Conservation (phyloP, 1,140 invertebrate genomes). For the Mercenaria mercenaria region DNA sequence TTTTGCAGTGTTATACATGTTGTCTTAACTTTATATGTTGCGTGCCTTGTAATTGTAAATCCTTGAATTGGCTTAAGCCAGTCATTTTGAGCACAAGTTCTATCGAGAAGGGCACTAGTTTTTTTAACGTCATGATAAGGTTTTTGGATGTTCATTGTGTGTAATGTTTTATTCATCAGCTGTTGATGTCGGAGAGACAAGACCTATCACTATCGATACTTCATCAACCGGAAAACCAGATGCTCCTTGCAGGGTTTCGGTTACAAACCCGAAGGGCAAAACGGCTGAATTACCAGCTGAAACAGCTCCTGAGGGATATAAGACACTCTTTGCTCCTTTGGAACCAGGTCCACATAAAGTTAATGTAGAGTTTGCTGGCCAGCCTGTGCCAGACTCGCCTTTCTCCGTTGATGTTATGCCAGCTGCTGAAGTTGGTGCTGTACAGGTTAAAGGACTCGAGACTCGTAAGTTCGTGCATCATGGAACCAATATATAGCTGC, state of each 20-base stretch:
- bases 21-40: slow-evolving; percentile 23
- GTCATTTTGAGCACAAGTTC: too few species aligned
- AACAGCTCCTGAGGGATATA: slow-evolving; percentile 91
- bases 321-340: slow-evolving; percentile 94
- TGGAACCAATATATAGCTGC: slow-evolving; percentile 4
- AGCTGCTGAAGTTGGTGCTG: slow-evolving; percentile 81
- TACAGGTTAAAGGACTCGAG: slow-evolving; percentile 89
- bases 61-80: too few species aligned
- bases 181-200: slow-evolving; percentile 86
- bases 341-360: slow-evolving; percentile 89
- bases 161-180: slow-evolving; percentile 68
- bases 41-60: neutral
- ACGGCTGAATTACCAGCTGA: slow-evolving; percentile 88
- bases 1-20: slow-evolving; percentile 27
- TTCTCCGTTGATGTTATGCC: slow-evolving; percentile 78
- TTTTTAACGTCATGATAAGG: neutral
- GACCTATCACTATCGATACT: slow-evolving; percentile 94
- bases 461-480: slow-evolving; percentile 63
- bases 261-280: slow-evolving; percentile 84
- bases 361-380: slow-evolving; percentile 80
- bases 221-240: slow-evolving; percentile 89
- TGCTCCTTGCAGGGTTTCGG: slow-evolving; percentile 88
- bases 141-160: neutral
- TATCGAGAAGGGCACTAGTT: neutral
- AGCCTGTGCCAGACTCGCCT: slow-evolving; percentile 82